phyloP scores from a whole-genome alignment of 2,113 vertebrate genomes.

The Rhadina sibilatrix region DNA sequence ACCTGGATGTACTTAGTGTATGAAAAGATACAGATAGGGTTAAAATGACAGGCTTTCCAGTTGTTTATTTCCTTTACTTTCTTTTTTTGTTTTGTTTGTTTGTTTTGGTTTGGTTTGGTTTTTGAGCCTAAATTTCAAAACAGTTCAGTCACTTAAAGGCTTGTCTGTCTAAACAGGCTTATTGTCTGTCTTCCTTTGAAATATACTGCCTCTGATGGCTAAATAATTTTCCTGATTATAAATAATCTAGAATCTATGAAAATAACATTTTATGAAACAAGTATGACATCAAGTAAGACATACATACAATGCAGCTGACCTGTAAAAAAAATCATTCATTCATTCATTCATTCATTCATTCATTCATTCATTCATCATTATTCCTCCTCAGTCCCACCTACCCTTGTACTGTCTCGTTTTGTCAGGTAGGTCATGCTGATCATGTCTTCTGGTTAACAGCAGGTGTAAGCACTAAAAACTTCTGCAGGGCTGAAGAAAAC shows the following conservation, averaged over 20 bases:
- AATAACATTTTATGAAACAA: not conserved
- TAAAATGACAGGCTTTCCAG: not conserved
- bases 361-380: not conserved
- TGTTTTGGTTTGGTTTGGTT: not conserved
- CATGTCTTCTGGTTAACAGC: not conserved
- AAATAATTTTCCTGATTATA: not conserved
- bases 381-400: not conserved
- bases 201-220: not conserved
- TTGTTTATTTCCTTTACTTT: not conserved
- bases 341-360: not conserved
- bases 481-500: not conserved
- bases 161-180: not conserved
- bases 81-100: no score
- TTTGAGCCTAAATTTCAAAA: not conserved
- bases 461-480: not conserved
- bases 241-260: not conserved
- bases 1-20: not conserved
- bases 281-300: not conserved
- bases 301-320: accelerated
- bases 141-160: not conserved
- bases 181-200: not conserved
- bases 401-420: not conserved
- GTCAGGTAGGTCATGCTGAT: not conserved
- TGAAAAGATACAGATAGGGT: not conserved
- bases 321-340: not conserved